These are phyloP conservation scores for Stenopsyche tienmushanensis DNA, from an alignment of 1,140 invertebrate species.

Conservation along the genomic window DNA sequence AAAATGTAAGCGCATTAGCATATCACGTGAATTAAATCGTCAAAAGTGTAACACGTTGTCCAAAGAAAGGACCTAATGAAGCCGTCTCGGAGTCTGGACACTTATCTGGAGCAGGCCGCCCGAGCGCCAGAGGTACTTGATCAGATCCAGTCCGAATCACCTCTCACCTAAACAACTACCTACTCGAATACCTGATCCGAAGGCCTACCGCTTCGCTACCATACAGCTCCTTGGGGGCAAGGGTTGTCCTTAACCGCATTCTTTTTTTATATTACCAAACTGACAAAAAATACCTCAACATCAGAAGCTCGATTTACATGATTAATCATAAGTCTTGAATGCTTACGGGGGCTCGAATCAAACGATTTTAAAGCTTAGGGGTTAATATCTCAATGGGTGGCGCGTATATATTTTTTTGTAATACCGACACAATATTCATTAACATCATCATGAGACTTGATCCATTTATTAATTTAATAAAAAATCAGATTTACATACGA, in stretches of 20 bases:
- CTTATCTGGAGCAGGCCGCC: conserved; percentile 2
- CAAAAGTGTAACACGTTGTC: conserved; percentile 5
- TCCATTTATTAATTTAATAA: too few species aligned
- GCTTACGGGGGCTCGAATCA: too few species aligned
- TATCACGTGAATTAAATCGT: conserved; percentile 12
- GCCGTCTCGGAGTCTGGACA: background rate
- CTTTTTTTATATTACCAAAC: background rate
- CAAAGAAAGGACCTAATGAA: conserved; percentile 2
- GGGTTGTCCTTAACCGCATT: conserved; percentile 1
- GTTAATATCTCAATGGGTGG: too few species aligned
- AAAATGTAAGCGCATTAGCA: conserved; percentile 18
- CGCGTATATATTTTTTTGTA: too few species aligned
- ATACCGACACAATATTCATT: too few species aligned
- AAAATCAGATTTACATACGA: too few species aligned
- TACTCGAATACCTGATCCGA: background rate
- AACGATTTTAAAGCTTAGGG: too few species aligned
- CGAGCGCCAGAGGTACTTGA: background rate
- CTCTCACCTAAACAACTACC: background rate
- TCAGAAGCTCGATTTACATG: too few species aligned
- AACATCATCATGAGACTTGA: too few species aligned
- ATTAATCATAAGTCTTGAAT: too few species aligned
- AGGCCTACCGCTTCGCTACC: conserved; percentile 11
- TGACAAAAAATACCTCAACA: too few species aligned
- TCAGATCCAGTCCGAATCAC: background rate
- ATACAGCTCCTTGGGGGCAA: background rate